Percentiles rank a stretch among this genome's conserved stretches.
phyloP scores from a whole-genome alignment of 2,888 invertebrate species.

The Ditula angustiorana region DNA sequence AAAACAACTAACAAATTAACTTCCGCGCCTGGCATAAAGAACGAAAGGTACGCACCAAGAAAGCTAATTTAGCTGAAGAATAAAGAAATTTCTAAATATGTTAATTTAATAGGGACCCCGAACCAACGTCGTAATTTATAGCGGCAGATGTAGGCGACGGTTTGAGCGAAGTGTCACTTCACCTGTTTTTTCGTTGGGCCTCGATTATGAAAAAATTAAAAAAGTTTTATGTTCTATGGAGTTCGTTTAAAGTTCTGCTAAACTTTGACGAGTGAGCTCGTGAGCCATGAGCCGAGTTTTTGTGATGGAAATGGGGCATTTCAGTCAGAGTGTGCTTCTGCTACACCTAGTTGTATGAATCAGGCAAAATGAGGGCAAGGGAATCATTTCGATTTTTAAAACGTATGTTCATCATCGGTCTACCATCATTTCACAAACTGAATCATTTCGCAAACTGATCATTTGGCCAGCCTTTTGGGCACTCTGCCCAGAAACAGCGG shows the following conservation, averaged over 20 bases:
- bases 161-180: slow-evolving; percentile 7
- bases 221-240: slow-evolving; percentile 12
- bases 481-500: no score
- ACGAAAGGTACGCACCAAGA: slow-evolving; percentile 4
- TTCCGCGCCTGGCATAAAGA: background rate
- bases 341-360: no score
- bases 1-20: slow-evolving; percentile 18
- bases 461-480: no score
- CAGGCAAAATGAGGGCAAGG: no score
- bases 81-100: slow-evolving; percentile 28
- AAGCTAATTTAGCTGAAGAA: slow-evolving; percentile 3
- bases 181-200: background rate
- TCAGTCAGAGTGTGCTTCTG: background rate
- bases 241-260: background rate
- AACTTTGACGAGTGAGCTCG: background rate
- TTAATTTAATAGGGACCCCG: slow-evolving; percentile 19
- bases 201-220: slow-evolving; percentile 32
- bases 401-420: no score
- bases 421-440: no score
- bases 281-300: background rate
- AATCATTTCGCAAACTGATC: no score
- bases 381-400: no score
- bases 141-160: slow-evolving; percentile 16
- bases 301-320: background rate
- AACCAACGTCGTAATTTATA: slow-evolving; percentile 10